Base-by-base conservation (phyloP, 2,797 vertebrate genomes). In the Anableps anableps region DNA sequence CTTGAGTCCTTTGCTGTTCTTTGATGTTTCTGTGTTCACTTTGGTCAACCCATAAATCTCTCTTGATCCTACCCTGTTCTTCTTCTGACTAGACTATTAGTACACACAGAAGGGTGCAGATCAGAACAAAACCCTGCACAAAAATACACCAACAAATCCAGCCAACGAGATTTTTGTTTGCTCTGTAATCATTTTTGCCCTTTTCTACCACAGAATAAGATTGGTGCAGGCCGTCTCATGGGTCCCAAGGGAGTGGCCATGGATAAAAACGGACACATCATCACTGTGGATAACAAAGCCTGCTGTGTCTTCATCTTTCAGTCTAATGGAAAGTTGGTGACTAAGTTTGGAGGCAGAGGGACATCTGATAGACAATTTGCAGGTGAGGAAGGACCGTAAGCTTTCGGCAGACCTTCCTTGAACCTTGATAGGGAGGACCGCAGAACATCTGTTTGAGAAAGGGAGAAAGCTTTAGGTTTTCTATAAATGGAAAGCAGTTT, bases 251-350 rank as follows among this genome's bases (percentile, higher is more conserved):
- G 98, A 0, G 97, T 99, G 0, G 97, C 98, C 0, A 96, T 99
- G 81, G 98, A 99, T 85, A 96, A 97, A 75, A 99, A 99, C 0
- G 98, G 98, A 31, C 98, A 99, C 90, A 97, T 99, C 89, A 98
- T 99, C 36, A 96, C 97, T n/a, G 98, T 99, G 50, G 98, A 99
- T 95, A 99, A 99, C 95, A 99, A 99, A 86, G 98, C 98, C 34
- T 99, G 98, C 92, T 98, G 97, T 1, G 97, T 99, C 93, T 99
- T 98, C 94, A 98, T 98, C 93, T 99, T 99, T 95, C 98, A 99
- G 90, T 96, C 98, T 88, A 99, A 98, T 0, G 98, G 98, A 77
- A 99, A 99, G 88, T 95, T 99, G 3, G 97, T 99, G 89, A 97
- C 97, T 16, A 97, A 97, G 82, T 99, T 99, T 16, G 98, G 98